Evolutionary conservation across 1,140 invertebrate species (phyloP), one percentile per base, ranked within the genome.

Genomic region (Leptoteleia sp.): DNA sequence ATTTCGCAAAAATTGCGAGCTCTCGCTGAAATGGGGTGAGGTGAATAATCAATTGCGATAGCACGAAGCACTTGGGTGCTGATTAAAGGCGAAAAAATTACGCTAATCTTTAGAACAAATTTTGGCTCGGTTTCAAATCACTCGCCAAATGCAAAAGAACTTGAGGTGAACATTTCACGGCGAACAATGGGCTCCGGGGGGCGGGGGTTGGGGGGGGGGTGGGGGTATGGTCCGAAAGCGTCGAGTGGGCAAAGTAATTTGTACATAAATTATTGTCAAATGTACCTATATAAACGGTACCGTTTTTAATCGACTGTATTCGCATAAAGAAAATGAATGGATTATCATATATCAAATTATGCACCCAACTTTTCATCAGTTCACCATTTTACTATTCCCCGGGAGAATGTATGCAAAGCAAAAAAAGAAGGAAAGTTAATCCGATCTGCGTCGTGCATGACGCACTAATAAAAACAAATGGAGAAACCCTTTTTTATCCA

Each of bases 391-490:
- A 47, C 43, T 29, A 45, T 33, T 76, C 25, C 64, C 33, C 55
- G 52, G 12, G 45, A 16, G 64, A 59, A 59, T 65, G 27, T 62
- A 75, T n/a, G 40, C 22, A 73, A 37, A 43, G n/a, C 25, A n/a
- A 43, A 52, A 68, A 15, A 38, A 19, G 15, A 33, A 68, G 52
- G 43, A 59, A 54, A 31, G 22, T 61, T 79, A 84, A 84, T 81
- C 75, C 77, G 61, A 75, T 73, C 62, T 70, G 79, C 70, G 64
- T 82, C 80, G 70, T 82, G 80, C 79, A 79, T 64, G 73, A 79
- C 29, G 76, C 68, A 62, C 81, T 85, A 85, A 85, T 85, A 85
- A 80, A 84, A 82, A 85, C 81, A 82, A 84, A 84, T 84, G 84
- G 81, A 78, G 61, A 50, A 67, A 82, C 65, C 43, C 79, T 67